Conservation (phyloP, 2,113 vertebrate species). For the Notiomystis cincta region DNA sequence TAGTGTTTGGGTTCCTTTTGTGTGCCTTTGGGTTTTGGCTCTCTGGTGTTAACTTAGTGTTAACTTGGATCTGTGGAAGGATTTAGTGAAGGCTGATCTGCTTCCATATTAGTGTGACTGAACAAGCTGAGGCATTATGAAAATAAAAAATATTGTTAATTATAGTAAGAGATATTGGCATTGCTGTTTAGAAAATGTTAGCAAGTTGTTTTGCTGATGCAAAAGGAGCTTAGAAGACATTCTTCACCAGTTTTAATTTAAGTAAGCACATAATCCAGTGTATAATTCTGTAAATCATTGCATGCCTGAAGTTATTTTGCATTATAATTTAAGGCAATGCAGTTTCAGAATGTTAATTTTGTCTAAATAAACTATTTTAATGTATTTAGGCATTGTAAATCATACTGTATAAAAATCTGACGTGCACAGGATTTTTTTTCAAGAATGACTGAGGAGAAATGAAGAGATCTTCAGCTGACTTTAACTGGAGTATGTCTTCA, state of each 20-base stretch:
- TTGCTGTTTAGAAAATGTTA: not conserved
- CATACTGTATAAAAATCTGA: not conserved
- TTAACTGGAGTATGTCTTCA: not conserved
- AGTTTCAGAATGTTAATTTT: conserved; percentile 40
- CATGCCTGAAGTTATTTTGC: conserved; percentile 46
- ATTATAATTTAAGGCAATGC: not conserved
- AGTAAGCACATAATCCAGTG: conserved; percentile 40
- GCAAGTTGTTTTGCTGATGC: conserved; percentile 22
- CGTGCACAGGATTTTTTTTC: not conserved
- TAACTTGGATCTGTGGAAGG: not conserved
- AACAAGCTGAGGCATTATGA: not conserved
- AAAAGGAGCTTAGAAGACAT: conserved; percentile 16
- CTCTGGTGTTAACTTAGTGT: not conserved
- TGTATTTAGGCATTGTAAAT: not conserved
- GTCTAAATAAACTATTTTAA: not conserved
- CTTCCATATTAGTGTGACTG: not conserved
- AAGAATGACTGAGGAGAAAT: not conserved
- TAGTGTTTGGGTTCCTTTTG: not conserved
- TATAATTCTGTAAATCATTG: conserved; percentile 46
- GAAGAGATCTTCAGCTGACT: not conserved
- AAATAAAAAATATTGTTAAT: not conserved
- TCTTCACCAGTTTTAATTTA: conserved; percentile 37
- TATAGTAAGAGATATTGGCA: not conserved
- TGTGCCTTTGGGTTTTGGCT: not conserved
- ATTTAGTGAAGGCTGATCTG: not conserved